These are phyloP conservation scores for Illadopsis cleaveri DNA, from an alignment of 2,113 vertebrate species.

Conservation along the genomic window DNA sequence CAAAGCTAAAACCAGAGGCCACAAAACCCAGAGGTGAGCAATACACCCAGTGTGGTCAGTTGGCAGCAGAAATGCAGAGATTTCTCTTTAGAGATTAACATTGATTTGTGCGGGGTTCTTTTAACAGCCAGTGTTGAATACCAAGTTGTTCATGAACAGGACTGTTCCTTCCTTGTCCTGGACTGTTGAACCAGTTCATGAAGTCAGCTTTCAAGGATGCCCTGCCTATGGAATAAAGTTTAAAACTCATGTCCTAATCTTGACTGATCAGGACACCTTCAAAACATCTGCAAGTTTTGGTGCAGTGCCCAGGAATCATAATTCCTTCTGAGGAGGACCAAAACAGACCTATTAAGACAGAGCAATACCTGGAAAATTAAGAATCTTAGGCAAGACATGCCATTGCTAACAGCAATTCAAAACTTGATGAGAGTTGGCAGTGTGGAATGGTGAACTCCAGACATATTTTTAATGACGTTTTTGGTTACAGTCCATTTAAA, in stretches of 20 bases:
- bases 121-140: background rate
- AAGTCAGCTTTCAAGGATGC: background rate
- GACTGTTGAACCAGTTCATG: background rate
- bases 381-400: conserved; percentile 20
- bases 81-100: background rate
- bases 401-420: conserved; percentile 27
- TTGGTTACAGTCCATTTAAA: conserved; percentile 33
- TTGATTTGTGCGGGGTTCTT: background rate
- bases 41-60: fast-evolving
- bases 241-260: conserved; percentile 52
- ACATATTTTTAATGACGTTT: conserved; percentile 20
- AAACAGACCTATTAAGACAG: conserved; percentile 47
- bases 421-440: background rate
- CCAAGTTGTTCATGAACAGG: background rate
- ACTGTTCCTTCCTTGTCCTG: background rate
- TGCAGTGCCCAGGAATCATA: conserved; percentile 44
- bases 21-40: background rate
- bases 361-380: conserved; percentile 56
- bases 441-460: conserved; percentile 22
- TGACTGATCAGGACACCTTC: conserved; percentile 47
- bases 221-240: background rate
- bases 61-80: background rate
- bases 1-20: background rate
- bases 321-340: conserved; percentile 35
- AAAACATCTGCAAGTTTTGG: conserved; percentile 68